phyloP scores from a whole-genome alignment of 2,797 vertebrate genomes.

The Valencia hispanica region DNA sequence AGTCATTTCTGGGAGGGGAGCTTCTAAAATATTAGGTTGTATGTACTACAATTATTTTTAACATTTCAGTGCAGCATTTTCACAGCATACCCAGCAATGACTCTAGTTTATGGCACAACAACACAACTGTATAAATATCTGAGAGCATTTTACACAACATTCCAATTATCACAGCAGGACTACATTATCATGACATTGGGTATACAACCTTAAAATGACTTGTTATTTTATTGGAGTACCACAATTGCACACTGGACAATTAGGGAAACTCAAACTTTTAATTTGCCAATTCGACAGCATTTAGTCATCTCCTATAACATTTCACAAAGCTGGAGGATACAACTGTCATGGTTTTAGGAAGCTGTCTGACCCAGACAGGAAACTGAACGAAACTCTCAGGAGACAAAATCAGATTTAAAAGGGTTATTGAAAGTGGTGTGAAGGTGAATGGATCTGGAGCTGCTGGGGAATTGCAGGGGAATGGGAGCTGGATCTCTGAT shows the following conservation, averaged over 20 bases:
- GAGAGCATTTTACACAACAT: not conserved
- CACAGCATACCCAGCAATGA: not conserved
- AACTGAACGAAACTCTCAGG: no score
- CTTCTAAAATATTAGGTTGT: constrained; percentile 31
- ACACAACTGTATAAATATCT: constrained; percentile 4
- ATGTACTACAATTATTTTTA: constrained; percentile 21
- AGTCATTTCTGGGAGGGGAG: constrained; percentile 32
- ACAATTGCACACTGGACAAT: not conserved
- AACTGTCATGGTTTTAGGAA: no score
- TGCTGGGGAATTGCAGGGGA: no score
- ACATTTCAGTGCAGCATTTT: constrained; percentile 31
- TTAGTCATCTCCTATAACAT: not conserved
- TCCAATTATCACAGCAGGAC: not conserved
- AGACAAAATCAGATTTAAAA: no score
- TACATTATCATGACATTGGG: not conserved
- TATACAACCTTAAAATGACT: not conserved
- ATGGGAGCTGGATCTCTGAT: no score
- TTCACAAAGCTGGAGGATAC: not conserved
- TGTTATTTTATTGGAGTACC: not conserved
- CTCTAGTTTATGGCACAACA: not conserved
- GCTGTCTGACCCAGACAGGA: no score
- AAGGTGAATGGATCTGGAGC: no score
- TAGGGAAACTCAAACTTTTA: not conserved
- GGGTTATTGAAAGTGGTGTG: no score
- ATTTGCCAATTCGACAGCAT: not conserved